These are phyloP conservation scores for Fistularia commersonii DNA, from an alignment of 2,797 vertebrate genomes.

Conservation along the genomic window DNA sequence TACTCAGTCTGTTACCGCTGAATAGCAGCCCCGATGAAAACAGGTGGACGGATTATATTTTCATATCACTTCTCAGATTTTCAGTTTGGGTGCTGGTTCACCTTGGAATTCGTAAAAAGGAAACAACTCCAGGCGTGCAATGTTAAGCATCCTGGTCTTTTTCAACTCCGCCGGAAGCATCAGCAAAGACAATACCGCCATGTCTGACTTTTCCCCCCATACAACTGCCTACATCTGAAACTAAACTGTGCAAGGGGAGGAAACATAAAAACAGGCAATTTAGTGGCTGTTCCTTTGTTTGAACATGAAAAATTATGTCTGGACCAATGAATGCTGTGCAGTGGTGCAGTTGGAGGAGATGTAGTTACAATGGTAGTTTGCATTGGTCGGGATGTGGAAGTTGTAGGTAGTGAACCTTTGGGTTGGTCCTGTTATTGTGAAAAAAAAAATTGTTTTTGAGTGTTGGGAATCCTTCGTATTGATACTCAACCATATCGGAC, in stretches of 20 bases:
- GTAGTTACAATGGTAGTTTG: constrained; percentile 12
- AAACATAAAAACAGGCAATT: constrained; percentile 20
- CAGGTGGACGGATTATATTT: too few species aligned
- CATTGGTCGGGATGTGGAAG: constrained; percentile 1
- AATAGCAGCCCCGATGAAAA: too few species aligned
- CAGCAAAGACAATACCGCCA: constrained; percentile 6
- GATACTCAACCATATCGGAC: too few species aligned
- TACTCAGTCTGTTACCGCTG: too few species aligned
- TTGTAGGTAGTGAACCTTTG: too few species aligned
- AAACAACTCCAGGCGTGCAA: not conserved
- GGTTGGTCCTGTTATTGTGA: too few species aligned
- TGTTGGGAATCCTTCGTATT: too few species aligned
- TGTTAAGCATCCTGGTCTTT: not conserved
- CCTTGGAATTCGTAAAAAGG: not conserved
- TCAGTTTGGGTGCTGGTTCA: too few species aligned
- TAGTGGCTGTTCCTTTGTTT: constrained; percentile 10
- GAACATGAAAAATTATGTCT: not conserved
- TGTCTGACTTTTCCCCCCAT: constrained; percentile 13
- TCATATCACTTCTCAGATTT: too few species aligned
- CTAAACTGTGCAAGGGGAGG: constrained; percentile 15
- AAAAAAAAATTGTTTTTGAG: too few species aligned
- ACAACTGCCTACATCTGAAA: constrained; percentile 4
- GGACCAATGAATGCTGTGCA: too few species aligned
- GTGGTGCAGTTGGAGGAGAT: not conserved
- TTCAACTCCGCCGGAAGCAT: not conserved